Evolutionary conservation across 1,140 invertebrate genomes (phyloP).

Genomic region (Battus philenor): DNA sequence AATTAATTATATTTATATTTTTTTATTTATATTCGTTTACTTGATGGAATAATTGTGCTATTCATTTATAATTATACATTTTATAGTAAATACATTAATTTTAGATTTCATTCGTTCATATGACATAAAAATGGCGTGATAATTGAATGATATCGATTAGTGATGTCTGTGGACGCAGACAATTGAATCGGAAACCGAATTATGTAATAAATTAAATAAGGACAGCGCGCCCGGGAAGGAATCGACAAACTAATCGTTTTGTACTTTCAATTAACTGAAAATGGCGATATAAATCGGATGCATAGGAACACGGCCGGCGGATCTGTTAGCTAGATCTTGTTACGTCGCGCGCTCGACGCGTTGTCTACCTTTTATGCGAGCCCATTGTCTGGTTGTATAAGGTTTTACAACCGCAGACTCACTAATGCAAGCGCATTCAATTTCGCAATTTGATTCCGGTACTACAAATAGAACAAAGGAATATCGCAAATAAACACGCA

Average conservation of each 20-base stretch:
- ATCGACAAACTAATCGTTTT: slow-evolving; percentile 54
- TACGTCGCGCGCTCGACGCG: slow-evolving; percentile 18
- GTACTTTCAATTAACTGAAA: slow-evolving; percentile 55
- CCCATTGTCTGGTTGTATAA: background rate
- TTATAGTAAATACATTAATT: no score
- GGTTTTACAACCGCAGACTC: no score
- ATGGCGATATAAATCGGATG: slow-evolving; percentile 50
- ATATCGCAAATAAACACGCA: no score
- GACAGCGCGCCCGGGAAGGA: slow-evolving; percentile 46
- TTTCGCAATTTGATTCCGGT: no score
- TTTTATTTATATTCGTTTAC: no score
- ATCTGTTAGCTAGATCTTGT: slow-evolving; percentile 23
- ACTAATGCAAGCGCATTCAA: no score
- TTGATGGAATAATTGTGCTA: no score
- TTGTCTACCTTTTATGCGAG: background rate
- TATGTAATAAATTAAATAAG: slow-evolving; percentile 59
- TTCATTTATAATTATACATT: no score
- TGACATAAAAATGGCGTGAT: no score
- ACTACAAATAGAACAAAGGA: no score
- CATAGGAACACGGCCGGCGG: slow-evolving; percentile 18
- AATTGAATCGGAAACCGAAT: slow-evolving; percentile 44
- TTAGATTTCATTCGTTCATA: no score
- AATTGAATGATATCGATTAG: slow-evolving; percentile 20
- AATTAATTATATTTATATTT: no score
- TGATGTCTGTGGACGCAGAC: slow-evolving; percentile 20